Conservation (phyloP, 2,888 invertebrate genomes). For the Seira ritae region DNA sequence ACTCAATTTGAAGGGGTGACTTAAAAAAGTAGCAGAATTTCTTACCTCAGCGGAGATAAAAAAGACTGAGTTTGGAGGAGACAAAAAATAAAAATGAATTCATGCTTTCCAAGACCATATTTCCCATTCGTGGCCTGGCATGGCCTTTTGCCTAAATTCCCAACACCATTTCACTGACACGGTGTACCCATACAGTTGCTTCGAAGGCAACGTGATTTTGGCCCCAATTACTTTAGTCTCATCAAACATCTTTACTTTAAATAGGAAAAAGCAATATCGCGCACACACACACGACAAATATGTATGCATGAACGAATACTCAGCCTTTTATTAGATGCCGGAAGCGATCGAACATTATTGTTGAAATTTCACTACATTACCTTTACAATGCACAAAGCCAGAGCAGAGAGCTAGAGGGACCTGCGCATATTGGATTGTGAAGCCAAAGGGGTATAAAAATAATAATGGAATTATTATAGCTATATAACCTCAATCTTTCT, state of each 20-base stretch:
- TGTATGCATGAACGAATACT: not conserved
- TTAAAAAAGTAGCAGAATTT: conserved; percentile 1
- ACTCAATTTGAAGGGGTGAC: conserved; percentile 4
- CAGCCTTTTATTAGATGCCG: not conserved
- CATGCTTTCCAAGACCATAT: not conserved
- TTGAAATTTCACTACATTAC: conserved; percentile 7
- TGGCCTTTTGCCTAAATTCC: not conserved
- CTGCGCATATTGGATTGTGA: not conserved
- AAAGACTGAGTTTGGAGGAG: not conserved
- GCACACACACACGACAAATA: not conserved
- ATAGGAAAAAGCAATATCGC: conserved; percentile 2
- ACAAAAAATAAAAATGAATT: conserved; percentile 1
- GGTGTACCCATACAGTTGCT: not conserved
- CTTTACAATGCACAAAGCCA: not conserved
- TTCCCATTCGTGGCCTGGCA: not conserved
- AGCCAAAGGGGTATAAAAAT: not conserved
- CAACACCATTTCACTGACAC: not conserved
- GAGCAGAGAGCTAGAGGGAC: not conserved
- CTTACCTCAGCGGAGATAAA: not conserved
- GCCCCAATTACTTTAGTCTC: not conserved
- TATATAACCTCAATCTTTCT: not conserved
- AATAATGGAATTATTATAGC: conserved; percentile 11
- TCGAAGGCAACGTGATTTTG: not conserved
- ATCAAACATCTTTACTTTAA: not conserved
- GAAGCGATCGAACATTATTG: conserved; percentile 4